Percentiles rank a stretch among this genome's conserved stretches.
Conservation (phyloP, 37 sponge, comb jelly and placozoan genomes). For the Bolinopsis microptera region DNA sequence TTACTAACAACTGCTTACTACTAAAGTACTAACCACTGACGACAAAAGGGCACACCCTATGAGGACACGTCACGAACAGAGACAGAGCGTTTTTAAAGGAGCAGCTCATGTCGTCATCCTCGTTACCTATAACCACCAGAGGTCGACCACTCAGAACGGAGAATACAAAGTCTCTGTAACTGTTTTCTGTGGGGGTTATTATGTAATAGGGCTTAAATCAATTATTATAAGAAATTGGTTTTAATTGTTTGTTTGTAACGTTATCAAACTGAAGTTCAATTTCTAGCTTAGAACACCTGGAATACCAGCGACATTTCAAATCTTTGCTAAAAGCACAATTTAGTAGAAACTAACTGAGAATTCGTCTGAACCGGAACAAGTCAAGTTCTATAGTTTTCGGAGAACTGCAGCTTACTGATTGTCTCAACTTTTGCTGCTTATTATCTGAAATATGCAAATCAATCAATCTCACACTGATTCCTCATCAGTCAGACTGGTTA, state of each 20-base stretch:
- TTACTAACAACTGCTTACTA: too few relatives aligned
- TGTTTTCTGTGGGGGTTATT: not conserved
- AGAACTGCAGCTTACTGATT: not conserved
- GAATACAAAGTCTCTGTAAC: slow-evolving; percentile 3
- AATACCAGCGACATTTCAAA: too few relatives aligned
- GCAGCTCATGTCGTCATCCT: not conserved
- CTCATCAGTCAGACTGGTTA: too few relatives aligned
- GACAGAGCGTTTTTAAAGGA: slow-evolving; percentile 18
- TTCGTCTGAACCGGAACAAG: not conserved
- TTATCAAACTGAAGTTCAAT: too few relatives aligned
- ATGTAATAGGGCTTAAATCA: too few relatives aligned
- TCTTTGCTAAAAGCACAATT: too few relatives aligned
- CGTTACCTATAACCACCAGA: not conserved
- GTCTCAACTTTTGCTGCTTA: not conserved
- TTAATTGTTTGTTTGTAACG: too few relatives aligned
- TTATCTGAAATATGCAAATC: not conserved
- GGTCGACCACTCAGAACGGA: slow-evolving; percentile 14
- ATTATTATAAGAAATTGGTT: too few relatives aligned
- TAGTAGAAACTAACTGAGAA: not conserved
- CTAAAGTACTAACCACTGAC: not conserved
- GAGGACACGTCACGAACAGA: slow-evolving; percentile 21
- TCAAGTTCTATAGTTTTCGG: not conserved
- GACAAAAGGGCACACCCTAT: not conserved
- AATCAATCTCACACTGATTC: too few relatives aligned
- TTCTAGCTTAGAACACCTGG: too few relatives aligned